Evolutionary conservation across 2,113 vertebrate species (phyloP), one percentile per base, ranked within the genome.

Genomic region (Neolamprologus longior): DNA sequence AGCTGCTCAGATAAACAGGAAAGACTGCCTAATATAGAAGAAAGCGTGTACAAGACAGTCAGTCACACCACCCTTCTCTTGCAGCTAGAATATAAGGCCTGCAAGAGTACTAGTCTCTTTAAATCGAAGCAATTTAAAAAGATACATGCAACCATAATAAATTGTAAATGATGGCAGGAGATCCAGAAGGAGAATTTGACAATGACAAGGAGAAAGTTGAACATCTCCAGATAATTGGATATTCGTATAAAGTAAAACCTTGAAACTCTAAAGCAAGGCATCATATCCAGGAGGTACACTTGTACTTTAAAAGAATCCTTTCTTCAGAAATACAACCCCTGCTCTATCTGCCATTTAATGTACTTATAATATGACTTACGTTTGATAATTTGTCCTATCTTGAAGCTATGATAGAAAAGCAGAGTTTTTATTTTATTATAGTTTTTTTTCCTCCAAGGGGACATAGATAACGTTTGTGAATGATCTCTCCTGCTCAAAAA

Each of bases 331-430:
- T 47, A 83, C 79, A 26, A 54, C 73, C 71, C 28, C 11, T 84
- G 35, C 61, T 82, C 83, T 61, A n/a, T 33, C 31, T 58, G 28
- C 57, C 8, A 55, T 73, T 83, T 79, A 68, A 9, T 15, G 28
- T 57, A 57, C 24, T 17, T 7, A 28, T 28, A 28, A 13, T 83
- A 83, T 68, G 47, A 83, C 83, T 89, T 50, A 81, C 31, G 58
- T 76, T 79, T 82, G 71, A 87, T 76, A 80, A 21, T 66, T 63
- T 83, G 81, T 83, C 92, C 92, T 90, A 76, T 78, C 90, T 87
- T 7, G 15, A 19, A 85, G 90, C 88, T 88, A 88, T 26, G 83
- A 86, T 5, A 84, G 42, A 37, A 28, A 85, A n/a, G 79, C 14
- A 45, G 71, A 1, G 24, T 7, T 45, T 12, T 17, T 47, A 53